phyloP scores from a whole-genome alignment of 2,797 vertebrate species.

The Gymnothorax javanicus region DNA sequence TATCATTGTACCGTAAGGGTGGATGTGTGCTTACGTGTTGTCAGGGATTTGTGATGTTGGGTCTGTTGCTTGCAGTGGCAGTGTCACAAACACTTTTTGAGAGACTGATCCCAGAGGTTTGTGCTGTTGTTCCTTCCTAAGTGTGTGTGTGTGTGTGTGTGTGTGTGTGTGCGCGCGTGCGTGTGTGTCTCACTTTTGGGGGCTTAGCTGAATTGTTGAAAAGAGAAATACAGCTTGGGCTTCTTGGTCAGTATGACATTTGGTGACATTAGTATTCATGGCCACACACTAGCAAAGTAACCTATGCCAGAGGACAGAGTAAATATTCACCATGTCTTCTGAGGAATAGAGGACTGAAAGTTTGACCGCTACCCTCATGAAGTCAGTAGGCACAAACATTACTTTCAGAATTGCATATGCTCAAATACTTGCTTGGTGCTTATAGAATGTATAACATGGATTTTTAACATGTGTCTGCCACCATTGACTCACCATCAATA shows the following conservation, averaged over 20 bases:
- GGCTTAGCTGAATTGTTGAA: conserved; percentile 3
- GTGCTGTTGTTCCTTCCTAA: neutral
- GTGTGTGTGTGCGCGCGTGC: too few species aligned
- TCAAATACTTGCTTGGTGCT: neutral
- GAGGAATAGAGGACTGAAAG: neutral
- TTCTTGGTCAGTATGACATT: neutral
- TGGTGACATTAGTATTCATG: conserved; percentile 14
- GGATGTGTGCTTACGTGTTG: neutral
- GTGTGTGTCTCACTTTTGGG: too few species aligned
- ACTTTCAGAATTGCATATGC: neutral
- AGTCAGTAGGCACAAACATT: neutral
- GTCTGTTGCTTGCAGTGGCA: neutral
- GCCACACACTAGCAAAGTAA: neutral
- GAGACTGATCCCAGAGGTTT: neutral
- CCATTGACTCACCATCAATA: neutral
- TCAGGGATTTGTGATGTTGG: neutral
- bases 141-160: neutral
- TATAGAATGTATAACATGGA: neutral
- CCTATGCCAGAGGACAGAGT: neutral
- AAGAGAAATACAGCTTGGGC: neutral
- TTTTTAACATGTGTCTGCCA: neutral
- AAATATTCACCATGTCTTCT: conserved; percentile 16
- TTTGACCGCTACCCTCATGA: neutral
- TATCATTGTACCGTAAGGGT: neutral
- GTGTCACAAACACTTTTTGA: neutral